Percentiles rank a stretch among this genome's conserved stretches.
Evolutionary conservation across 2,113 vertebrate species (phyloP).

Genomic region (Cnemophilus loriae): DNA sequence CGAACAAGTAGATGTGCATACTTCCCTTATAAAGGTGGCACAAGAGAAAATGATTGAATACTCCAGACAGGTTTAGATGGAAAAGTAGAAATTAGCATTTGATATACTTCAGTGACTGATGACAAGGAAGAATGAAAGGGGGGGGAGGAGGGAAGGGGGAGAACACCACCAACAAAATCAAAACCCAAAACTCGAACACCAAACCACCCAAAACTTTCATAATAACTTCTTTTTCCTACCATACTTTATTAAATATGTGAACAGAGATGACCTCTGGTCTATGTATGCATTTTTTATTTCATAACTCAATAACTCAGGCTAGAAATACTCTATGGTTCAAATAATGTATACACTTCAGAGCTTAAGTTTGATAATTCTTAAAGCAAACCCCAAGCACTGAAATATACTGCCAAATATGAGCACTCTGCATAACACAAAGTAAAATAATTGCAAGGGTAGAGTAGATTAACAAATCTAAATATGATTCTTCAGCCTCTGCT

Average conservation of each 20-base stretch:
- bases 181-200: not conserved
- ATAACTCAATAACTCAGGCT: not conserved
- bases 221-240: not conserved
- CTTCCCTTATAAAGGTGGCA: not conserved
- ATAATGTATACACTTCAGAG: not conserved
- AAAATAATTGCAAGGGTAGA: slow-evolving; percentile 35
- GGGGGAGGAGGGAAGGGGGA: accelerated
- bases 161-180: not conserved
- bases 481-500: slow-evolving; percentile 35
- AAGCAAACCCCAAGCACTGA: slow-evolving; percentile 25
- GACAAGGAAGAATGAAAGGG: not conserved
- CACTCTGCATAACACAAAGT: not conserved
- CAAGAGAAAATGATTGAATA: not conserved
- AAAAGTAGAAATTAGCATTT: not conserved
- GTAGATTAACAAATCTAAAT: slow-evolving; percentile 13
- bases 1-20: not conserved
- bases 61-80: not conserved
- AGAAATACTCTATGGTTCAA: not conserved
- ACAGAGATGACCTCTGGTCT: not conserved
- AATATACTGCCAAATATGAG: slow-evolving; percentile 34
- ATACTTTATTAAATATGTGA: not conserved
- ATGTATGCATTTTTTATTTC: not conserved
- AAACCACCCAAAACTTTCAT: not conserved
- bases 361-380: slow-evolving; percentile 1
- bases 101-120: not conserved